Percentiles rank a stretch among this genome's conserved stretches.
These are phyloP conservation scores for Oscheius myriophilus DNA, from an alignment of 2,888 invertebrate species.

Conservation along the genomic window DNA sequence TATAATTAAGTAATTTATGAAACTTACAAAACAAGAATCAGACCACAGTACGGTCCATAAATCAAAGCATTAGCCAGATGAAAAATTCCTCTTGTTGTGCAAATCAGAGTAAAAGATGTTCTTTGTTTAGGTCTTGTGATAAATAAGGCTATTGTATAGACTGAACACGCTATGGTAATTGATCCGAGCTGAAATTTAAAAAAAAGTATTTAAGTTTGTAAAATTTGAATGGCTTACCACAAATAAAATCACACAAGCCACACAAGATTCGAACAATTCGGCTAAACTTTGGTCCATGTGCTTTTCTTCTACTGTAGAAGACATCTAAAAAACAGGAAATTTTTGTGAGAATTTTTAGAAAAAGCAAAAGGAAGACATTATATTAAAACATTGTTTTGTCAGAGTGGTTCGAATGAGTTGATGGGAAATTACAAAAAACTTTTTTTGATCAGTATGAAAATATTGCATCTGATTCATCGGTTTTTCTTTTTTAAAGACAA, in stretches of 20 bases:
- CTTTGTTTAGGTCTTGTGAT: conserved; percentile 13
- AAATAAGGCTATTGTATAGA: conserved; percentile 11
- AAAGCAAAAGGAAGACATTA: no score
- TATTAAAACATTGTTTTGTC: no score
- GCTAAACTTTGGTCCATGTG: no score
- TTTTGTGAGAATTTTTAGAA: no score
- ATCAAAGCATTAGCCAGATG: conserved; percentile 16
- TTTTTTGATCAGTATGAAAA: no score
- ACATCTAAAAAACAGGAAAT: no score
- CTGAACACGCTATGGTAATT: conserved; percentile 5
- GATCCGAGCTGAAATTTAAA: conserved; percentile 6
- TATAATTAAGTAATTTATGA: neutral
- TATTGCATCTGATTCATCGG: no score
- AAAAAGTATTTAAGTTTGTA: no score
- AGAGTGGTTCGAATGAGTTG: no score
- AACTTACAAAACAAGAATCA: conserved; percentile 12
- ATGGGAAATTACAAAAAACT: no score
- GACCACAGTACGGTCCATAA: conserved; percentile 14
- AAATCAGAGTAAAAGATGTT: conserved; percentile 22
- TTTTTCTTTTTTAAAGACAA: no score
- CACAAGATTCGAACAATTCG: neutral
- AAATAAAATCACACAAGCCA: conserved; percentile 15
- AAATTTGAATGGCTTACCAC: conserved; percentile 1
- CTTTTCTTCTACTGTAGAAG: no score
- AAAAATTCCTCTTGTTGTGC: conserved; percentile 22